Conservation (phyloP, 1,140 invertebrate genomes). For the Archegozetes longisetosus region DNA sequence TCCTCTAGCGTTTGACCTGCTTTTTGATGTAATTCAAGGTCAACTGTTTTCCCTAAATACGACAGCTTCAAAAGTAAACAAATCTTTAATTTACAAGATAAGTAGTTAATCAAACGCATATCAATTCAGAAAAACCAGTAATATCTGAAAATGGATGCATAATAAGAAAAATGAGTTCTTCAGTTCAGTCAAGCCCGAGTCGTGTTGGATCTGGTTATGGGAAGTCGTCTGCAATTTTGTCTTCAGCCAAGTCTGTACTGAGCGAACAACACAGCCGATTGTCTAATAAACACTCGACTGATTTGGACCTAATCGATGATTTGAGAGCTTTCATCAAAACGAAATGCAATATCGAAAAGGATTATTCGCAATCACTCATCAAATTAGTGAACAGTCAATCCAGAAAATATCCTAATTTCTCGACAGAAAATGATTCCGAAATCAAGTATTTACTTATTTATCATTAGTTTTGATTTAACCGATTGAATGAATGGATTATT, state of each 20-base stretch:
- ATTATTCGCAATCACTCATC: conserved; percentile 77
- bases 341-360: conserved; percentile 78
- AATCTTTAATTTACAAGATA: too few relatives aligned
- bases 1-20: too few relatives aligned
- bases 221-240: conserved; percentile 6
- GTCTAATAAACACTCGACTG: conserved; percentile 7
- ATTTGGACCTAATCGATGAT: conserved; percentile 19
- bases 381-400: conserved; percentile 76
- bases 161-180: neutral
- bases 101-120: too few relatives aligned
- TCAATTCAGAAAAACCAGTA: too few relatives aligned
- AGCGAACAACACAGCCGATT: conserved; percentile 13
- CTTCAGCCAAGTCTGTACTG: conserved; percentile 6
- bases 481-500: too few relatives aligned
- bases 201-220: neutral
- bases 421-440: conserved; percentile 36
- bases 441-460: conserved; percentile 12
- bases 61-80: too few relatives aligned
- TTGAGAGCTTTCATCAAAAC: conserved; percentile 65
- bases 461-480: neutral
- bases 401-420: conserved; percentile 72
- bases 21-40: too few relatives aligned
- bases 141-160: too few relatives aligned
- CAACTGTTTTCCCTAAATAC: too few relatives aligned
- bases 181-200: neutral